These are phyloP conservation scores for Orius insidiosus DNA, from an alignment of 1,140 invertebrate species.

Conservation along the genomic window DNA sequence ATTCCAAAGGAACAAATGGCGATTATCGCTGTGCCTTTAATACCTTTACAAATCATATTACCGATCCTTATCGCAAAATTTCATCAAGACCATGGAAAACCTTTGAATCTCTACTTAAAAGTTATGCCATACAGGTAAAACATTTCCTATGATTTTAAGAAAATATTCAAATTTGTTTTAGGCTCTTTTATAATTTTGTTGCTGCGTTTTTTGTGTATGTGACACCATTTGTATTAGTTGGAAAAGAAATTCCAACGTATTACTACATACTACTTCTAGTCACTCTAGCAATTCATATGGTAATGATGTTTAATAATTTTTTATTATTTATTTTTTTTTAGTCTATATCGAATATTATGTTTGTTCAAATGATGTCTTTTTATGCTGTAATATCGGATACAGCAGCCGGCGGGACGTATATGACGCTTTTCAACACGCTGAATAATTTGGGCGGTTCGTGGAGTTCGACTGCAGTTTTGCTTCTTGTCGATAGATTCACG, in stretches of 20 bases:
- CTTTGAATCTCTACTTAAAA: conserved; percentile 74
- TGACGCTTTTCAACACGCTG: conserved; percentile 96
- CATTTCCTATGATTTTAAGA: too few relatives aligned
- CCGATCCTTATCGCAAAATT: conserved; percentile 78
- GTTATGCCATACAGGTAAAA: conserved; percentile 68
- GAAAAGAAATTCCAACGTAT: conserved; percentile 49
- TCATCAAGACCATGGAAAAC: conserved; percentile 61
- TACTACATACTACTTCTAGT: conserved; percentile 66
- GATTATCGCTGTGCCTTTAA: conserved; percentile 74
- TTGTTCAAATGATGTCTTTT: conserved; percentile 68
- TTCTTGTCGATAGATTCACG: conserved; percentile 80
- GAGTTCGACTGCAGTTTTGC: conserved; percentile 82
- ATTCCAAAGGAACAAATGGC: conserved; percentile 91
- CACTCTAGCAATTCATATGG: conserved; percentile 81
- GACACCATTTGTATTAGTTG: conserved; percentile 51
- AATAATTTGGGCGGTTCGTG: conserved; percentile 94
- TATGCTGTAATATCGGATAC: conserved; percentile 81
- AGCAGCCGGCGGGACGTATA: conserved; percentile 92
- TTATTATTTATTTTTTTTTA: too few relatives aligned
- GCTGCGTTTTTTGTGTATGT: conserved; percentile 69
- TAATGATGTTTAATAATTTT: conserved; percentile 31
- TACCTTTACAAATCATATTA: conserved; percentile 87
- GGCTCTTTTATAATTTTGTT: conserved; percentile 57
- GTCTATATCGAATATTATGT: conserved; percentile 43
- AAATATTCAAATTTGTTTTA: too few relatives aligned